Evolutionary conservation across 2,797 vertebrate genomes (phyloP).

Genomic region (Neosilurus mollespiculum): DNA sequence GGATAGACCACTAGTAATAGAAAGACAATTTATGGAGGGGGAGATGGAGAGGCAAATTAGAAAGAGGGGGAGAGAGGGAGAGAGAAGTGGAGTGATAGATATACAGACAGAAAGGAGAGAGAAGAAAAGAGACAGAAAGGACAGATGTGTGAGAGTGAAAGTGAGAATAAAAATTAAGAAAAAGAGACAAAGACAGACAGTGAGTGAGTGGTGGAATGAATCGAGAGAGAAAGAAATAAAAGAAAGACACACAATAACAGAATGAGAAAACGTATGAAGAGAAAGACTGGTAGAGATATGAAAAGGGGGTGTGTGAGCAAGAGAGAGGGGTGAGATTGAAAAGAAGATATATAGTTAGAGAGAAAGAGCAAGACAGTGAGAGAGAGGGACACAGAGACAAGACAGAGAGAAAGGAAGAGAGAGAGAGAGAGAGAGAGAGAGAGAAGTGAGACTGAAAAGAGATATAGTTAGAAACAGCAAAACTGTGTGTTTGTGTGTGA

Average conservation of each 20-base stretch:
- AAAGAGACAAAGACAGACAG: neutral
- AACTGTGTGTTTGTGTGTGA: too few species aligned
- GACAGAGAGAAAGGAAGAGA: neutral
- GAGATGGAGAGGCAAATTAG: too few species aligned
- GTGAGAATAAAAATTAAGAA: neutral
- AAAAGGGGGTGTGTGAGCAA: too few species aligned
- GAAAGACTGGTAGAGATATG: neutral
- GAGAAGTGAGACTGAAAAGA: slow-evolving; percentile 41
- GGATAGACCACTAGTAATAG: too few species aligned
- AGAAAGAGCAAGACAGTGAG: neutral
- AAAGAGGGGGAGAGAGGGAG: too few species aligned
- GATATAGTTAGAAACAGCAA: too few species aligned
- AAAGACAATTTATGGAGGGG: neutral
- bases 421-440: neutral
- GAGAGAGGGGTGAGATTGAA: too few species aligned
- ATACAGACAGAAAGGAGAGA: neutral
- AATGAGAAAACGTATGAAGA: neutral
- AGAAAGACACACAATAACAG: neutral
- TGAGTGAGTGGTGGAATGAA: neutral
- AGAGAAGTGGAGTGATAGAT: neutral
- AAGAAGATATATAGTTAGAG: too few species aligned
- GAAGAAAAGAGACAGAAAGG: neutral
- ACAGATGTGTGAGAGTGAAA: neutral
- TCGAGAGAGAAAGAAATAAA: neutral
- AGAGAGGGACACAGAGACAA: neutral